Evolutionary conservation across 1,140 invertebrate species (phyloP), one percentile per base, ranked within the genome.

Genomic region (Aleiodes sp.): DNA sequence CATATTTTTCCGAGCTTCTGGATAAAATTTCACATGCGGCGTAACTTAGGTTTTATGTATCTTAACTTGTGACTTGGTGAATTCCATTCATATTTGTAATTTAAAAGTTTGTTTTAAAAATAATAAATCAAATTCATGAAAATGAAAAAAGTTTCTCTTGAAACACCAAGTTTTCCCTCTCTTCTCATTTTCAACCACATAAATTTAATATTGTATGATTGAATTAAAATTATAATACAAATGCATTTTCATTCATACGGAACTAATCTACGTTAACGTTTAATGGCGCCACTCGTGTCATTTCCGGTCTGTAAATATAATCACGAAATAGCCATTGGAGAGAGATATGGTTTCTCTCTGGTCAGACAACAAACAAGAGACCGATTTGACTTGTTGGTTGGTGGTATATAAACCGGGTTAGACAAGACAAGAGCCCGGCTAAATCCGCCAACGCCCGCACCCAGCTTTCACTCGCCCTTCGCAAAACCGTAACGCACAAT

Each of bases 1-100:
- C 19, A 29, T 26, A 59, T 41, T 60, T 33, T 35, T 43, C 14
- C 31, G 16, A 35, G 59, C 59, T 39, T 67, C 46, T 57, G 65
- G 65, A 68, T 68, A 61, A 41, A 68, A 68, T 68, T 68, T 68
- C 65, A 41, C 35, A n/a, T 28, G 26, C 39, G 64, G 31, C n/a
- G 2, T 24, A 35, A 14, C 12, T 9, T 19, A 41, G 33, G 65
- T 24, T 68, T 57, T 41, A 60, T 68, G 26, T 68, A 37, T 60
- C 59, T 39, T 39, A 24, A 12, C 24, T 16, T 43, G 19, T 29
- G 29, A 57, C 33, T 39, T 31, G 16, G 33, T 62, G 56, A 26
- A 68, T 68, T 68, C 52, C 39, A 60, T 33, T 37, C n/a, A 68
- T 68, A 41, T 57, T 43, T 28, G 39, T 35, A 68, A 61, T 61